phyloP scores from a whole-genome alignment of 2,797 vertebrate genomes.

The Calcarius lapponicus region DNA sequence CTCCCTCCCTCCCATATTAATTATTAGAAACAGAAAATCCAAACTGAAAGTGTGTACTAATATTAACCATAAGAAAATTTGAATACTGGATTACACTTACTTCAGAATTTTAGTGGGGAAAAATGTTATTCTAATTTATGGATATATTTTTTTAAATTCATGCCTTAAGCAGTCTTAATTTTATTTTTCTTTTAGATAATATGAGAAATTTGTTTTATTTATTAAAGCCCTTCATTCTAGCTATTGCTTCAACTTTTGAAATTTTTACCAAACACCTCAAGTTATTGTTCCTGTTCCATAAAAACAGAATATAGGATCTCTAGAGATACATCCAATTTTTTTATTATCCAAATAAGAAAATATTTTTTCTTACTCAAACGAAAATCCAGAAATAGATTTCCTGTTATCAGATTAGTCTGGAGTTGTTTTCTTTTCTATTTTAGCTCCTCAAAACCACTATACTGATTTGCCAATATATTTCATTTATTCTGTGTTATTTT shows the following conservation, averaged over 20 bases:
- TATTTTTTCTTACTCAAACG: not conserved
- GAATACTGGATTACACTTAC: not conserved
- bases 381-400: not conserved
- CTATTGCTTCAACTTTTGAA: not conserved
- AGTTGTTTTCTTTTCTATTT: not conserved
- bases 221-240: not conserved
- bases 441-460: not conserved
- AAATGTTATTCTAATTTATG: not conserved
- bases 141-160: not conserved
- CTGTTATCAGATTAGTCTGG: not conserved
- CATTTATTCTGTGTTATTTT: not conserved
- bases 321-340: not conserved
- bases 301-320: not conserved
- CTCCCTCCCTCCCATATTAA: not conserved
- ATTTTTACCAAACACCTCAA: not conserved
- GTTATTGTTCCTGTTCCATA: not conserved
- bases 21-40: not conserved
- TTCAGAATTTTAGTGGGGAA: not conserved
- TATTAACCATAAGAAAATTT: not conserved
- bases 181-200: not conserved
- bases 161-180: not conserved
- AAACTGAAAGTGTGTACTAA: not conserved
- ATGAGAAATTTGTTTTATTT: not conserved
- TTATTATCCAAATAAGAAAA: not conserved
- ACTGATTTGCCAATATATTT: not conserved